Base-by-base conservation (phyloP, 2,888 invertebrate genomes). In the Shargacucullia verbasci region DNA sequence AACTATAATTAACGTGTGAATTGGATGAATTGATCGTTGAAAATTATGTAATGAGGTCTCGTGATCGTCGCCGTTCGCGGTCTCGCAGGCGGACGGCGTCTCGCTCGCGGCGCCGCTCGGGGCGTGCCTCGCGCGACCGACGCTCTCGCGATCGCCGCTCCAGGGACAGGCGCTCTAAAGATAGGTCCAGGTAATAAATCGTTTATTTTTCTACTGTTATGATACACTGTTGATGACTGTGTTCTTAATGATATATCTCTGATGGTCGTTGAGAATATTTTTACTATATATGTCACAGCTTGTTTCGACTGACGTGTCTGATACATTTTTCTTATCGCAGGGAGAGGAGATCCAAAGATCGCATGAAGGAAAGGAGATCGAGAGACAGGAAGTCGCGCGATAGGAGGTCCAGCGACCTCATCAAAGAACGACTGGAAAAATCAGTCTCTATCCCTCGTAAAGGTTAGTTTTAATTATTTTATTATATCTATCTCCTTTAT, bases 311-410 rank as follows among this genome's bases (percentile, higher is more conserved):
- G 9, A 7, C 9, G 29, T 29, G 9, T 29, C 9, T 20, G n/a
- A n/a, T n/a, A 40, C 56, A 20, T 34, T 38, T 20, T 14, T 52
- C 66, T 50, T n/a, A 33, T 40, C 48, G 59, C 67, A 91, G 90
- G 87, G 94, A 90, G 77, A 93, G 83, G 75, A 90, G 83, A 81
- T 94, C 94, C 57, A 91, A 88, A 74, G 95, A 92, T 65, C 90
- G 94, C 14, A 76, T 76, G 25, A 89, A 88, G 70, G 91, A 91
- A 20, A 86, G 87, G 58, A 84, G 89, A 69, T 91, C 92, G 3
- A 87, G 89, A 38, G 95, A 95, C 37, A 87, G 92, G 55, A 94
- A 94, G 64, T 94, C 94, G 61, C 92, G 95, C 13, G 92, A 93
- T 2, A 86, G 92, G 58, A 87, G 92, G 52, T 93, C 92, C 45